phyloP scores from a whole-genome alignment of 2,888 invertebrate species.

The Leptinotarsa rubiginosa region DNA sequence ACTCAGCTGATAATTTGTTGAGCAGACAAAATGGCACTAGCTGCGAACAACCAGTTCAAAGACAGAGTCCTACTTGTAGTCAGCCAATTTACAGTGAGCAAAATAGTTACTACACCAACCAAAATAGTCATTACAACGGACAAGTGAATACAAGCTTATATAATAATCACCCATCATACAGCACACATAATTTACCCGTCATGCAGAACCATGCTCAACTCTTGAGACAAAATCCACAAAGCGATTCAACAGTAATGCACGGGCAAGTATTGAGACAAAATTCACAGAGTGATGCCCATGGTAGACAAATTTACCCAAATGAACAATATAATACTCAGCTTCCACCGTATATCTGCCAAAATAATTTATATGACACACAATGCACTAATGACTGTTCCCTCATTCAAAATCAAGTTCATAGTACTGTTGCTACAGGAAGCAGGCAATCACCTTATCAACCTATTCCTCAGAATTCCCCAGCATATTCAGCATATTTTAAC shows the following conservation, averaged over 20 bases:
- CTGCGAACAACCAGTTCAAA: conserved; percentile 28
- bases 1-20: conserved; percentile 57
- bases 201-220: conserved; percentile 23
- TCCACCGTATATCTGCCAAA: conserved; percentile 33
- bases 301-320: conserved; percentile 27
- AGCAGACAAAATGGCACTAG: conserved; percentile 33
- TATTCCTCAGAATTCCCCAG: conserved; percentile 6
- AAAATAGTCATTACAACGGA: conserved; percentile 56
- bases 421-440: conserved; percentile 17
- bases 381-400: conserved; percentile 32
- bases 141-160: conserved; percentile 36
- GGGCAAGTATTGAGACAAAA: conserved; percentile 35
- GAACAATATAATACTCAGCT: conserved; percentile 35
- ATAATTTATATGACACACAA: conserved; percentile 34
- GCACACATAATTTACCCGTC: conserved; percentile 7
- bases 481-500: conserved; percentile 10
- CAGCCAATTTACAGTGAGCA: conserved; percentile 59
- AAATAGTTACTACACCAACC: conserved; percentile 59
- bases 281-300: conserved; percentile 32
- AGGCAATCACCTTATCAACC: conserved; percentile 56
- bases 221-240: conserved; percentile 33
- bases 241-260: neutral
- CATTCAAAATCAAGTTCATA: neutral
- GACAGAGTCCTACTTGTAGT: conserved; percentile 42
- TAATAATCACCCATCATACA: conserved; percentile 30